phyloP scores from a whole-genome alignment of 2,113 vertebrate genomes.

The Melanerpes aurifrons region DNA sequence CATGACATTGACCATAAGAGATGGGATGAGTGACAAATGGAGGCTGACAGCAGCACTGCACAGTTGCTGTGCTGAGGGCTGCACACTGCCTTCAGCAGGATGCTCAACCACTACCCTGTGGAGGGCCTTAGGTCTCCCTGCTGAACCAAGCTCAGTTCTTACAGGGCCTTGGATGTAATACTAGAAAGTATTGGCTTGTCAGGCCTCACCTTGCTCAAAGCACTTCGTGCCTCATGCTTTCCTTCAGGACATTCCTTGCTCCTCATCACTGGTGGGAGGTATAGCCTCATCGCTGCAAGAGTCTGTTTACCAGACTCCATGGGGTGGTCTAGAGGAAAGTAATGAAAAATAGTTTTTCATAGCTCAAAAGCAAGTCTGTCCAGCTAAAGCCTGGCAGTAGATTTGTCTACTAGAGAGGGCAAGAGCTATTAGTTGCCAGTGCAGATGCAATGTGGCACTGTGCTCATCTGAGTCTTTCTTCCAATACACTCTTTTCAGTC shows the following conservation, averaged over 20 bases:
- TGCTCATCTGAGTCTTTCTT: background rate
- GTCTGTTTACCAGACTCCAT: background rate
- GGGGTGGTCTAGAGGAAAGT: background rate
- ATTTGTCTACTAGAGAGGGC: background rate
- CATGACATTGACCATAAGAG: rapidly evolving
- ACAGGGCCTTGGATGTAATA: background rate
- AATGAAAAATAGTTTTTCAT: background rate
- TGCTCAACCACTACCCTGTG: rapidly evolving
- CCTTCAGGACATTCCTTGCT: background rate
- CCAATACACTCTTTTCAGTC: background rate
- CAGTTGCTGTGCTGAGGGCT: rapidly evolving
- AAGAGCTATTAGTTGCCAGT: background rate
- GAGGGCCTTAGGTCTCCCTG: background rate
- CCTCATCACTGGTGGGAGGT: background rate
- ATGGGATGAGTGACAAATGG: rapidly evolving
- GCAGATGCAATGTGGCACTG: rapidly evolving
- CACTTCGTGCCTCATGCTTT: background rate
- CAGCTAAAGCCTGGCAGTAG: background rate
- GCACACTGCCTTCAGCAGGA: background rate
- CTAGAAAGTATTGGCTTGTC: background rate
- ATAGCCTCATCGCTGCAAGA: background rate
- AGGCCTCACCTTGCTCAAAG: background rate
- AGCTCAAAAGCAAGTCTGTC: background rate
- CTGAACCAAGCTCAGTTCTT: rapidly evolving
- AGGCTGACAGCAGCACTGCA: background rate